These are phyloP conservation scores for Oryzias celebensis DNA, from an alignment of 2,113 vertebrate species.

Conservation along the genomic window DNA sequence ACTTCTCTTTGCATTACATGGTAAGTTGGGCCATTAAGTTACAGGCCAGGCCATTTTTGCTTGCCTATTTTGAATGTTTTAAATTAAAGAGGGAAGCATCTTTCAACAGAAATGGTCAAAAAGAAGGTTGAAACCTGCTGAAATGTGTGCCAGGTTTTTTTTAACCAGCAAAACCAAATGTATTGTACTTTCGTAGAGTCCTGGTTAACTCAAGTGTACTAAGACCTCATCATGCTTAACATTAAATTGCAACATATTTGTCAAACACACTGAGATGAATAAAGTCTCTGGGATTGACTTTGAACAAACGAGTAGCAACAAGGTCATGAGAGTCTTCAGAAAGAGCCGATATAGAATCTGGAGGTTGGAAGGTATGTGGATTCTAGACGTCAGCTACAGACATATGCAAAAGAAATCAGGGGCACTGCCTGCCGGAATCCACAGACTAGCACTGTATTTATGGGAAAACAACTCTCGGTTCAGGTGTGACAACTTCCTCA, in stretches of 20 bases:
- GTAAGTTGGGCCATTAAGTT: too few relatives aligned
- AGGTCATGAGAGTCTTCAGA: conserved; percentile 19
- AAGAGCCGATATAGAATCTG: conserved; percentile 22
- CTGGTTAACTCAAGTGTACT: too few relatives aligned
- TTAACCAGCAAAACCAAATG: too few relatives aligned
- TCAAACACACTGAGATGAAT: neutral
- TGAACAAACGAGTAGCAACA: conserved; percentile 14
- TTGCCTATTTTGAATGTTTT: too few relatives aligned
- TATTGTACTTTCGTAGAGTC: too few relatives aligned
- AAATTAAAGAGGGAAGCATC: too few relatives aligned
- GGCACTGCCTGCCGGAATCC: conserved; percentile 25
- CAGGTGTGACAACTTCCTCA: conserved; percentile 34
- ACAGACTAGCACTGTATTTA: conserved; percentile 7
- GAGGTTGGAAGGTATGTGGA: conserved; percentile 11
- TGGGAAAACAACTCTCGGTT: conserved; percentile 6
- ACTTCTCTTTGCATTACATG: too few relatives aligned
- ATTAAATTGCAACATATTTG: too few relatives aligned
- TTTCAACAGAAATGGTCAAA: neutral
- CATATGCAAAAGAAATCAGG: conserved; percentile 62
- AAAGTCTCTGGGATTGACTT: conserved; percentile 10
- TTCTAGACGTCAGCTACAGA: conserved; percentile 18
- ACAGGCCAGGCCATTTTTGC: too few relatives aligned
- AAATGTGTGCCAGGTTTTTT: too few relatives aligned
- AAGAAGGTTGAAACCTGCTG: neutral
- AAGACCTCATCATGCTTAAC: neutral